A percentile compares a stretch with the other conserved stretches of the same genome.
Conservation (phyloP, 2,113 vertebrate species). For the Antechinus stuartii region DNA sequence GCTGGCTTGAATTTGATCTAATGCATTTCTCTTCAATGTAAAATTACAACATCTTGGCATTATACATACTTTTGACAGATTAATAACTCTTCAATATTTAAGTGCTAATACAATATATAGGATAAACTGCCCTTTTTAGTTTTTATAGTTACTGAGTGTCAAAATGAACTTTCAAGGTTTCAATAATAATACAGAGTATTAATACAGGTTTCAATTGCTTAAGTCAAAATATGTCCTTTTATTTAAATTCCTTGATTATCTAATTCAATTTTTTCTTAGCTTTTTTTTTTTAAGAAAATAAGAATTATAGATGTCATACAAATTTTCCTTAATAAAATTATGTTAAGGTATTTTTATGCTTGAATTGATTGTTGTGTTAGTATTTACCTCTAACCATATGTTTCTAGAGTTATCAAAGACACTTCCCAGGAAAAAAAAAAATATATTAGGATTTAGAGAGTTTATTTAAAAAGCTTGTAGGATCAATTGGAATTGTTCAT, state of each 20-base stretch:
- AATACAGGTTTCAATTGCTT: background rate
- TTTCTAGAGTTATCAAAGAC: slow-evolving; percentile 24
- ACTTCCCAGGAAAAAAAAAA: slow-evolving; percentile 43
- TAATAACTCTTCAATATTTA: slow-evolving; percentile 1
- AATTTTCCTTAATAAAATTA: slow-evolving; percentile 29
- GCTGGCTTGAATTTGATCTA: slow-evolving; percentile 30
- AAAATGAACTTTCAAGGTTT: background rate
- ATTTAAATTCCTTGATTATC: slow-evolving; percentile 7
- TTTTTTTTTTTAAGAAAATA: background rate
- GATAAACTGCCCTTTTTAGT: slow-evolving; percentile 23
- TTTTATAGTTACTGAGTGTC: background rate
- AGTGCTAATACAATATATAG: background rate
- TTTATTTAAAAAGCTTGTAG: background rate
- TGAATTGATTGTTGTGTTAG: slow-evolving; percentile 17
- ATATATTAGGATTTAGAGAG: background rate
- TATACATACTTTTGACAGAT: slow-evolving; percentile 23
- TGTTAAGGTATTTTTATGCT: slow-evolving; percentile 33
- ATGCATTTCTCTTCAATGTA: background rate
- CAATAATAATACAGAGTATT: too few species aligned
- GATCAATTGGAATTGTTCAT: background rate
- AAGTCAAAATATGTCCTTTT: slow-evolving; percentile 10
- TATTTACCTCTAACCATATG: slow-evolving; percentile 30
- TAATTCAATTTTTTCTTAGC: background rate
- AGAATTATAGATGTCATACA: background rate
- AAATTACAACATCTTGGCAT: slow-evolving; percentile 24